Conservation (phyloP, 1,140 invertebrate genomes). For the Drosophila malerkotliana region DNA sequence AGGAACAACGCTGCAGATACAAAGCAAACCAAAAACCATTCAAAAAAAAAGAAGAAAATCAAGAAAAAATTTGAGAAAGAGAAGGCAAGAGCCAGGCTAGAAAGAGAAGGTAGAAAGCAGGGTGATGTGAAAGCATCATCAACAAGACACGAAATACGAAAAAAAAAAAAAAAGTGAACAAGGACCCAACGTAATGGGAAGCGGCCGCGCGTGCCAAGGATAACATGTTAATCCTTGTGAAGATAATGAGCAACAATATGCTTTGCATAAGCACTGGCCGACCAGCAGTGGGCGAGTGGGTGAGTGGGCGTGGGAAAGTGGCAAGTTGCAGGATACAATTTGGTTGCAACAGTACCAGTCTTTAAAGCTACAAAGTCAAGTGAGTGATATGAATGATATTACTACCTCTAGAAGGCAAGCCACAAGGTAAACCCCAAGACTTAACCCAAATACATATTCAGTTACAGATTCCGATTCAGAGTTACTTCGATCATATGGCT, state of each 20-base stretch:
- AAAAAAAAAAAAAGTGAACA: background rate
- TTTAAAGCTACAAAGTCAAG: background rate
- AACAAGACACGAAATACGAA: background rate
- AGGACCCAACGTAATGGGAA: constrained; percentile 26
- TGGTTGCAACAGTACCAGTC: constrained; percentile 3
- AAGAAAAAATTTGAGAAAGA: background rate
- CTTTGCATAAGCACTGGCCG: constrained; percentile 64
- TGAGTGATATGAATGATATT: background rate
- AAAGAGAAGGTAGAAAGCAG: background rate
- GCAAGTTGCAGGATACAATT: constrained; percentile 30
- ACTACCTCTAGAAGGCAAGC: background rate
- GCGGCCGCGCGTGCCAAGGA: constrained; percentile 67
- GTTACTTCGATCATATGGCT: background rate
- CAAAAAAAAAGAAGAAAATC: constrained; percentile 2
- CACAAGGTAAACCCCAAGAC: no score
- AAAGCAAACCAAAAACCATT: constrained; percentile 14
- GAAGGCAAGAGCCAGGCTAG: background rate
- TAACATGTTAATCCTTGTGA: constrained; percentile 76
- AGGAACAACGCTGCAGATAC: constrained; percentile 35
- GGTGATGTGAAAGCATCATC: background rate
- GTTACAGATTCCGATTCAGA: background rate
- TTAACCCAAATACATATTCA: constrained; percentile 9
- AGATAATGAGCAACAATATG: constrained; percentile 78
- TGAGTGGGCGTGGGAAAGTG: constrained; percentile 14
- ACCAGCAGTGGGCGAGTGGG: background rate